Evolutionary conservation across 2,797 vertebrate species (phyloP), one percentile per base, ranked within the genome.

Genomic region (Stomatorhinus walkeri): DNA sequence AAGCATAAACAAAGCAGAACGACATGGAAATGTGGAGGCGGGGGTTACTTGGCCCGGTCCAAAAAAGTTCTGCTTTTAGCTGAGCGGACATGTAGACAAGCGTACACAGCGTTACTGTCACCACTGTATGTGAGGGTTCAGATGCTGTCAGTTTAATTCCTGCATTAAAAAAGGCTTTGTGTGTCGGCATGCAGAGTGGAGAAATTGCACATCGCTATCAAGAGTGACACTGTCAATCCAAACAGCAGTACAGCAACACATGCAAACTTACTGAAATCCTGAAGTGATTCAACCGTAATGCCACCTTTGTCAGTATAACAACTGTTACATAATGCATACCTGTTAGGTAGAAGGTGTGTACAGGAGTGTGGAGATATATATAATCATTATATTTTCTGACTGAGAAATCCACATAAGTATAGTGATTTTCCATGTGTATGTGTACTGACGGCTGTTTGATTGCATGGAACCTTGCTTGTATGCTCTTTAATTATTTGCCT

Each of bases 11-110:
- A 91, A 88, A 61, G 54, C 88, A 88, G 88, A 88, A 88, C 1
- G 12, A 14, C 6, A n/a, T 43, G 10, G 83, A 89, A 85, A 76
- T 36, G 68, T 7, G 54, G 61, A 22, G 43, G 43, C 7, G 54
- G 87, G 85, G n/a, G 90, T 14, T 10, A 49, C 22, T 49, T 4
- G 36, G 14, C 81, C 54, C 90, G 79, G 88, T 93, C 91, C 89
- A 28, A 89, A 94, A 94, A 94, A 90, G 89, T 94, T 93, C 93
- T 89, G 91, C 90, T 22, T 79, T 88, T 90, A 90, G 87, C 89
- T 92, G 90, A 91, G 91, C 93, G 88, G 19, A 19, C n/a, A 40
- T 81, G 72, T 83, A 9, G 16, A 46, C 3, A 8, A 32, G n/a
- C 46, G 19, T 56, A 16, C 19, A 19, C 51, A 0, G 12, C 4